phyloP scores from a whole-genome alignment of 2,888 invertebrate genomes.

The Autographa gamma region DNA sequence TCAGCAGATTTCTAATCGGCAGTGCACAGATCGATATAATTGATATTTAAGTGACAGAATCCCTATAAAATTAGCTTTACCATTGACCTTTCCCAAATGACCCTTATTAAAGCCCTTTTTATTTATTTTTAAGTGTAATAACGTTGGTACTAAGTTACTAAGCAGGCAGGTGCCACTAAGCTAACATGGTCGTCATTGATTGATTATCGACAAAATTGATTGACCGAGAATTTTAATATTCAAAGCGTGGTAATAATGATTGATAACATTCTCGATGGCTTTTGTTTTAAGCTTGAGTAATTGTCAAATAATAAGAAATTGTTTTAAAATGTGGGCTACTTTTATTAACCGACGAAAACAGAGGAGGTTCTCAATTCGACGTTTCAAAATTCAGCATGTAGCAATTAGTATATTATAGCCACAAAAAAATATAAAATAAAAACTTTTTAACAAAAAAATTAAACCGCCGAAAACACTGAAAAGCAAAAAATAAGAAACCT shows the following conservation, averaged over 20 bases:
- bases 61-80: no score
- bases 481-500: no score
- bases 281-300: not conserved
- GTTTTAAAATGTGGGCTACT: no score
- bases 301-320: not conserved
- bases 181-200: slow-evolving; percentile 3
- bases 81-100: no score
- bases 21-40: not conserved
- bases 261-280: not conserved
- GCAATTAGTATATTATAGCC: no score
- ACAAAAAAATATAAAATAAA: no score
- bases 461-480: no score
- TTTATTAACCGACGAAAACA: no score
- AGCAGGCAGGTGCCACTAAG: not conserved
- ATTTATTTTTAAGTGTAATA: not conserved
- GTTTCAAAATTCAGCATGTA: no score
- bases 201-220: not conserved
- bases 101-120: not conserved
- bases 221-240: not conserved
- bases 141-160: not conserved
- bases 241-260: not conserved
- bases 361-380: no score
- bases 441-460: no score
- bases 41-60: no score
- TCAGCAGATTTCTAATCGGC: not conserved